These are phyloP conservation scores for Cyclina sinensis DNA, from an alignment of 1,140 invertebrate species.

Conservation along the genomic window DNA sequence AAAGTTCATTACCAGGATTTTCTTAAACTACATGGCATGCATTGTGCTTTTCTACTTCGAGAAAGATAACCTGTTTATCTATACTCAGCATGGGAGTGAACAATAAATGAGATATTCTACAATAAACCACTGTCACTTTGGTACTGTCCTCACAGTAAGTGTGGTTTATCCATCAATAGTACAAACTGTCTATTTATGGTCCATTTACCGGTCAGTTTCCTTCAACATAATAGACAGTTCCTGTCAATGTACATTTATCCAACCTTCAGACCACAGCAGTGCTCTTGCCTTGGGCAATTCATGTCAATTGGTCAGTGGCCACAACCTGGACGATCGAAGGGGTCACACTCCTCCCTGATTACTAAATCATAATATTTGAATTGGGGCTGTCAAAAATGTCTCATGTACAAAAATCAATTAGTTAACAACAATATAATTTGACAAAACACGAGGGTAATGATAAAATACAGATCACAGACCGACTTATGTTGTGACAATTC, in stretches of 20 bases:
- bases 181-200: slow-evolving; percentile 24
- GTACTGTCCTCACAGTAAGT: neutral
- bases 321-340: slow-evolving; percentile 25
- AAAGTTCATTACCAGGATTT: too few species aligned
- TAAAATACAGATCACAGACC: neutral
- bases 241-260: slow-evolving; percentile 58
- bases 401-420: slow-evolving; percentile 60
- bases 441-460: neutral
- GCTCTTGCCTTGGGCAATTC: neutral
- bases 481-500: neutral
- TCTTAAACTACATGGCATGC: too few species aligned
- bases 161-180: slow-evolving; percentile 27
- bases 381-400: slow-evolving; percentile 55
- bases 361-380: slow-evolving; percentile 51
- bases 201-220: slow-evolving; percentile 54
- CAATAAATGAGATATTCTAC: too few species aligned
- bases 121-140: too few species aligned
- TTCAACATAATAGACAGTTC: slow-evolving; percentile 41
- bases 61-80: too few species aligned
- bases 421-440: slow-evolving; percentile 36
- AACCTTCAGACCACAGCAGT: slow-evolving; percentile 39
- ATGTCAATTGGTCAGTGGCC: slow-evolving; percentile 27
- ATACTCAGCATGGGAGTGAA: too few species aligned
- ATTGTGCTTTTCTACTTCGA: too few species aligned
- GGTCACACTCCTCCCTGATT: slow-evolving; percentile 59